Percentiles rank a stretch among this genome's conserved stretches.
Conservation (phyloP, 2,797 vertebrate genomes). For the Sebastes elongatus region DNA sequence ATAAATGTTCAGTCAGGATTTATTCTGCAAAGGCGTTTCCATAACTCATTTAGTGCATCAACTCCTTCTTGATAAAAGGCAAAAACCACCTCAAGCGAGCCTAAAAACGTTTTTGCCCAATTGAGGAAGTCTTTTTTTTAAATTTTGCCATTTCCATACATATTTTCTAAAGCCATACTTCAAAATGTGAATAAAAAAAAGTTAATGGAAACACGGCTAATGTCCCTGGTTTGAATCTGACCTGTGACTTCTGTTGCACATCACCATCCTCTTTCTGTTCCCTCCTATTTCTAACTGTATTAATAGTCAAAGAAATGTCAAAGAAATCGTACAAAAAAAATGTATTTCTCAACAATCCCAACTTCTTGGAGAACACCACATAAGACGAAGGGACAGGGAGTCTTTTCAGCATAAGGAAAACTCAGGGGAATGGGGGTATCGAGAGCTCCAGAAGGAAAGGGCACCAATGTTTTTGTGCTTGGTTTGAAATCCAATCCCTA, state of each 20-base stretch:
- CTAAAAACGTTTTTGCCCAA: too few species aligned
- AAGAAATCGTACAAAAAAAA: neutral
- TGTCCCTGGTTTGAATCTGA: neutral
- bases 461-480: conserved; percentile 11
- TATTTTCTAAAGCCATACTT: too few species aligned
- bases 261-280: neutral
- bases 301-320: neutral
- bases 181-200: too few species aligned
- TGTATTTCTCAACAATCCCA: neutral
- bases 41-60: too few species aligned
- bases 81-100: too few species aligned
- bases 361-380: neutral
- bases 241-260: neutral
- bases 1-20: too few species aligned
- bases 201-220: neutral
- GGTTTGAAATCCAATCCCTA: conserved; percentile 22
- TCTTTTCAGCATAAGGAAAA: neutral
- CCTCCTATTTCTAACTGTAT: neutral
- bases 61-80: too few species aligned
- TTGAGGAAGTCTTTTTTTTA: accelerated
- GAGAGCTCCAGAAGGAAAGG: neutral
- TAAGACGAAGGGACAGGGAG: neutral
- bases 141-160: too few species aligned
- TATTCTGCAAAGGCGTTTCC: too few species aligned
- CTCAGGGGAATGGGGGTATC: neutral